phyloP scores from a whole-genome alignment of 2,113 vertebrate genomes.

The Lepisosteus oculatus region DNA sequence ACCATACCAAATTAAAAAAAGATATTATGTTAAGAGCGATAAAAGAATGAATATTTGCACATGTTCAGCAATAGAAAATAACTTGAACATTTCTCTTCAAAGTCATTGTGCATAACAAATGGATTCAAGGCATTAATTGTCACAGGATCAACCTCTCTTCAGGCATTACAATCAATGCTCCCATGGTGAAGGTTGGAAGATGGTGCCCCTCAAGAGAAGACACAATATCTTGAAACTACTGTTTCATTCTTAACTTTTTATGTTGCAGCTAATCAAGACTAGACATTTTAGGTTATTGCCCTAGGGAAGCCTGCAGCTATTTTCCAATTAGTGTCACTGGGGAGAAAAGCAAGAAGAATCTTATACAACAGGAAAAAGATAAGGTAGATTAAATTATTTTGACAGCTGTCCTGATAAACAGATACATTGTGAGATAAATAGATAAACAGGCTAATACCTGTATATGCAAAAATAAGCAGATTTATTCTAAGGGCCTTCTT shows the following conservation, averaged over 20 bases:
- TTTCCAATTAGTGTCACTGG: constrained; percentile 72
- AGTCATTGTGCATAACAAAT: constrained; percentile 10
- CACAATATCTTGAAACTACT: constrained; percentile 9
- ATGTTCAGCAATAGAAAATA: too few species aligned
- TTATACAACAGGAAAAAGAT: constrained; percentile 39
- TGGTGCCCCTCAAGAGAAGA: background rate
- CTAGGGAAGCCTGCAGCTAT: constrained; percentile 59
- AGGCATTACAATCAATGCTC: background rate
- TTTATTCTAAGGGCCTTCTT: constrained; percentile 45
- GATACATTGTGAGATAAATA: constrained; percentile 47
- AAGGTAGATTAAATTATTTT: constrained; percentile 59
- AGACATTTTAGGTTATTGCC: constrained; percentile 53
- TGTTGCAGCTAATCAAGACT: constrained; percentile 65
- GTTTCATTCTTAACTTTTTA: constrained; percentile 44
- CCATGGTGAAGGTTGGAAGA: background rate
- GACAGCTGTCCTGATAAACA: constrained; percentile 65
- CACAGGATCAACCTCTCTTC: constrained; percentile 5
- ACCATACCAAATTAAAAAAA: too few species aligned
- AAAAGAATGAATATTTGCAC: too few species aligned
- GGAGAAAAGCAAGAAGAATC: constrained; percentile 56
- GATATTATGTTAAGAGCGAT: too few species aligned
- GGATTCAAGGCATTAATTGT: constrained; percentile 12
- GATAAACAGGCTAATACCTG: constrained; percentile 34
- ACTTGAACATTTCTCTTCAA: background rate
- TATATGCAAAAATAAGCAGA: constrained; percentile 19